These are phyloP conservation scores for Marasmarcha lunaedactyla DNA, from an alignment of 2,888 invertebrate genomes.

Conservation along the genomic window DNA sequence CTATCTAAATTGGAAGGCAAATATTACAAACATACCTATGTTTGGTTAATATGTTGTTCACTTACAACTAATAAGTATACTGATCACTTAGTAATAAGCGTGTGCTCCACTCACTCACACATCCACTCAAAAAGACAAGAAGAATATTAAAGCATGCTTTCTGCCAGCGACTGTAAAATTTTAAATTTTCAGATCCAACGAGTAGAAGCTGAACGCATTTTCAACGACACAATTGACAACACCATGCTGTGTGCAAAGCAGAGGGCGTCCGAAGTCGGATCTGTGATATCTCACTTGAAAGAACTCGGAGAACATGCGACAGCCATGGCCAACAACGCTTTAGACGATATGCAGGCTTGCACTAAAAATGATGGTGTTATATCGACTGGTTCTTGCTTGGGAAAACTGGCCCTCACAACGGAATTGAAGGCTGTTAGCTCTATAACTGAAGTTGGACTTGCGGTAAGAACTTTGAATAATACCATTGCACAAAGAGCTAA, in stretches of 20 bases:
- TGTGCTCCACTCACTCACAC: too few species aligned
- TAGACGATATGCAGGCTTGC: constrained; percentile 40
- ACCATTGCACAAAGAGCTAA: background rate
- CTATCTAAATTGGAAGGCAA: too few species aligned
- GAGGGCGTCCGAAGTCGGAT: constrained; percentile 28
- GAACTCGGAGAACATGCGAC: constrained; percentile 26
- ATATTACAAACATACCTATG: too few species aligned
- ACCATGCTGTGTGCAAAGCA: constrained; percentile 34
- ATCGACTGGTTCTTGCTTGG: constrained; percentile 36
- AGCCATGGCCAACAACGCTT: constrained; percentile 24
- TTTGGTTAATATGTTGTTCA: too few species aligned
- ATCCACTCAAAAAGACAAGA: too few species aligned
- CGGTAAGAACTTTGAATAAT: constrained; percentile 27
- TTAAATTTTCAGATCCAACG: constrained; percentile 27
- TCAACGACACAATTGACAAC: constrained; percentile 28
- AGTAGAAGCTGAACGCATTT: constrained; percentile 28
- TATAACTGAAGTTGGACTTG: constrained; percentile 31
- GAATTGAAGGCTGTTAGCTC: constrained; percentile 34
- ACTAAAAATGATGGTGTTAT: constrained; percentile 27
- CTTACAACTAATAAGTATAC: too few species aligned
- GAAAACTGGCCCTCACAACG: constrained; percentile 31
- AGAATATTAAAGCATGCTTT: too few species aligned
- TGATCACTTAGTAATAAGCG: too few species aligned
- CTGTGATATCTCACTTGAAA: constrained; percentile 25
- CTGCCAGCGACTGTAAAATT: too few species aligned